Conservation (phyloP, 2,797 vertebrate species). For the Myripristis murdjan region DNA sequence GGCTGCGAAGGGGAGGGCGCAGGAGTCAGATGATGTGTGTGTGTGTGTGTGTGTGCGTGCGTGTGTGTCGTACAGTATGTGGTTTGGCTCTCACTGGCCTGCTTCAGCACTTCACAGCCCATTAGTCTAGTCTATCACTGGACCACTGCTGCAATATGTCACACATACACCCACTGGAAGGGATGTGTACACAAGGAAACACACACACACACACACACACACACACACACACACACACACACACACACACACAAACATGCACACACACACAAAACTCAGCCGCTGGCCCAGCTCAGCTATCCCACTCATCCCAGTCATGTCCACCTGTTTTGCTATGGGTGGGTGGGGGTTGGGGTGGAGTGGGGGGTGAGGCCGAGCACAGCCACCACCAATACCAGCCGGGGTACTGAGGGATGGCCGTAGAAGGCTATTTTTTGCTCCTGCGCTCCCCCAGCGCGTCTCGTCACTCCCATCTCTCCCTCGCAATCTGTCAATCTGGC, state of each 20-base stretch:
- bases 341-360: neutral
- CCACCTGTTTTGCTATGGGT: constrained; percentile 74
- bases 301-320: constrained; percentile 76
- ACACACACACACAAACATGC: constrained; percentile 38
- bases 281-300: constrained; percentile 52
- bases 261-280: constrained; percentile 39
- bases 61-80: constrained; percentile 49
- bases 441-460: constrained; percentile 28
- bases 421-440: constrained; percentile 79
- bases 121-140: constrained; percentile 59
- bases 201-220: too few species aligned
- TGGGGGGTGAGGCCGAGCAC: constrained; percentile 27
- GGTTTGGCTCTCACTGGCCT: constrained; percentile 57
- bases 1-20: neutral
- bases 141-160: constrained; percentile 12
- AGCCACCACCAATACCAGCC: constrained; percentile 61
- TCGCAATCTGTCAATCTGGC: constrained; percentile 55
- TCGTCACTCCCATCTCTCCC: constrained; percentile 53
- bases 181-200: constrained; percentile 27
- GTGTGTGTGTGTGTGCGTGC: constrained; percentile 20
- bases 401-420: constrained; percentile 57
- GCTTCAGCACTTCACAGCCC: constrained; percentile 73
- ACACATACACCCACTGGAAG: constrained; percentile 35
- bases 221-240: constrained; percentile 20
- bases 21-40: constrained; percentile 26